Evolutionary conservation across 2,888 invertebrate genomes (phyloP), one percentile per base, ranked within the genome.

Genomic region (Drosophila meridionalis): DNA sequence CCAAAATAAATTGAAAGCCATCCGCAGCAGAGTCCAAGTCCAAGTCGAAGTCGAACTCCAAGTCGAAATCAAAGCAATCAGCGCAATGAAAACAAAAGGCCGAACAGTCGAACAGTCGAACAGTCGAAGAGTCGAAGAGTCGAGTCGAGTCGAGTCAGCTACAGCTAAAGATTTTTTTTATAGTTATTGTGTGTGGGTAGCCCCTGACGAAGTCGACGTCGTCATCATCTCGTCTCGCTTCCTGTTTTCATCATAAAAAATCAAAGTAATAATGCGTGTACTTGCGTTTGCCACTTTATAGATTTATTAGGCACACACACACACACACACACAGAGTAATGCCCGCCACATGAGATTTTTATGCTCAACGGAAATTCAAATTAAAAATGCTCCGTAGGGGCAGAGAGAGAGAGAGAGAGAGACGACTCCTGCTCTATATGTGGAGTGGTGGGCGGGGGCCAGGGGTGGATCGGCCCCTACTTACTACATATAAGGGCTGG

Each of bases 291-390:
- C 88, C 89, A 88, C 85, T 90, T 90, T 89, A 88, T 89, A 88
- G 87, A 88, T 88, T 88, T 88, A 88, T 88, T 90, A 89, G 88
- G 76, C 79, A 38, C 70, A 66, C 63, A 68, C 69, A 68, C 68
- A 71, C 78, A 1, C 48, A 9, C 61, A 56, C 63, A 65, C 69
- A 65, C 68, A 38, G 12, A 47, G 20, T 52, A 47, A 43, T n/a
- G 52, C 48, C 30, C n/a, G 66, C 63, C 70, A 75, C 72, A 76
- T 78, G 75, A 70, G 69, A 69, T 71, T 86, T 86, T 84, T 81
- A 76, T 88, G 83, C 84, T 81, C 66, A 89, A 79, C 92, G 91
- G 92, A 91, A 91, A 92, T 91, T 84, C 90, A 91, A 91, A 91
- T 92, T 91, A 90, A 91, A 90, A 91, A 80, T 84, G 83, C 79